A percentile compares a stretch with the other conserved stretches of the same genome.
Conservation (phyloP, 23 tunicate species). For the Botrylloides violaceus region DNA sequence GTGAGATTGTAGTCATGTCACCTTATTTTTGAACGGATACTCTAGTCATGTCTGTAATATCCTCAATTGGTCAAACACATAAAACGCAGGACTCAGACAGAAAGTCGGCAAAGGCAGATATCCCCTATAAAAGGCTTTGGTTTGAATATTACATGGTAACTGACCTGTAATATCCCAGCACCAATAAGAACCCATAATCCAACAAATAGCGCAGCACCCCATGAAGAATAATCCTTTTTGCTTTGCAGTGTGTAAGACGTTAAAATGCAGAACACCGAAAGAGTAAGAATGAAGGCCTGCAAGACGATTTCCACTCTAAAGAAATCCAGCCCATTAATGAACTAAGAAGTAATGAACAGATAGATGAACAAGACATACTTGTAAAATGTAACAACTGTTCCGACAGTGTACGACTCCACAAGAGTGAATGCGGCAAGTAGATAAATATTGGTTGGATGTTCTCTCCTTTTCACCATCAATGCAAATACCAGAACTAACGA, state of each 20-base stretch:
- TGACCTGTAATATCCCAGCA: conserved; percentile 76
- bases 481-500: conserved; percentile 57
- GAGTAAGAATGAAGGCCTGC: conserved; percentile 83
- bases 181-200: conserved; percentile 72
- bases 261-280: conserved; percentile 67
- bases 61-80: too few species aligned
- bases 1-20: too few species aligned
- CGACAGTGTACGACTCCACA: conserved; percentile 84
- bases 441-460: conserved; percentile 67
- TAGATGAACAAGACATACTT: conserved; percentile 31
- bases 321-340: too few species aligned
- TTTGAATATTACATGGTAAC: too few species aligned
- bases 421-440: conserved; percentile 88
- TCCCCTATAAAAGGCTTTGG: too few species aligned
- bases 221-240: conserved; percentile 78
- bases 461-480: conserved; percentile 38
- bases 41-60: too few species aligned
- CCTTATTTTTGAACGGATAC: too few species aligned
- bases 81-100: too few species aligned
- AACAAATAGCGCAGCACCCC: conserved; percentile 83
- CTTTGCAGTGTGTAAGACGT: conserved; percentile 92
- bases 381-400: conserved; percentile 75
- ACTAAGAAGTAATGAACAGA: not conserved
- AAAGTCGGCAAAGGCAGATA: not conserved
- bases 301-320: conserved; percentile 75